Base-by-base conservation (phyloP, 2,888 invertebrate species). In the Microctonus hyperodae region DNA sequence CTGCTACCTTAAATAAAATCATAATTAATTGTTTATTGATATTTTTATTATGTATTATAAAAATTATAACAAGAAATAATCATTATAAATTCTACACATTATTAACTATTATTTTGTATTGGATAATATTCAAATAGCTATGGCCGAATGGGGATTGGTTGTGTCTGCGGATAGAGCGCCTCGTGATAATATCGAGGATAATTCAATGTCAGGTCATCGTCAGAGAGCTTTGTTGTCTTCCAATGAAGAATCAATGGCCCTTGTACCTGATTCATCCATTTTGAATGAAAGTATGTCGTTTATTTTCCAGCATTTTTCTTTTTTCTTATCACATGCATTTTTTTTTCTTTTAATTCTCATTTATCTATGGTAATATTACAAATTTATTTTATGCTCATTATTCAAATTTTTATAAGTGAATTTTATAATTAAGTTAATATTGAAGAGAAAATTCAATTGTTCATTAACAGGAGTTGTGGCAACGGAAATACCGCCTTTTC, bases 81-180 rank as follows among this genome's bases (percentile, higher is more conserved):
- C n/a, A n/a, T n/a, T n/a, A n/a, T n/a, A n/a, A n/a, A n/a, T n/a
- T n/a, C n/a, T n/a, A n/a, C n/a, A n/a, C n/a, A n/a, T n/a, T n/a
- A n/a, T n/a, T n/a, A 28, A 28, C 4, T 28, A 28, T 28, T 28
- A 5, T 28, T 5, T 57, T 31, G 50, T 37, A 16, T 16, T 65
- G 13, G 33, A 16, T 65, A 35, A 66, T 65, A 70, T 51, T 72
- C 74, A 75, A 75, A 64, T 72, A 81, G 79, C 35, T 58, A 64
- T 68, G 60, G 69, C 73, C 68, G 79, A 80, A 69, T 78, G 78
- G 75, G 75, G 73, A 60, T 75, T 79, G 70, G 76, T 80, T 74
- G 77, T 79, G 76, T 77, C 80, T 70, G 80, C 79, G 68, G 79
- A 79, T 62, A 78, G 79, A 71, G 77, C 79, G 69, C 78, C 78